Base-by-base conservation (phyloP, 2,113 vertebrate species). In the Felis chaus region DNA sequence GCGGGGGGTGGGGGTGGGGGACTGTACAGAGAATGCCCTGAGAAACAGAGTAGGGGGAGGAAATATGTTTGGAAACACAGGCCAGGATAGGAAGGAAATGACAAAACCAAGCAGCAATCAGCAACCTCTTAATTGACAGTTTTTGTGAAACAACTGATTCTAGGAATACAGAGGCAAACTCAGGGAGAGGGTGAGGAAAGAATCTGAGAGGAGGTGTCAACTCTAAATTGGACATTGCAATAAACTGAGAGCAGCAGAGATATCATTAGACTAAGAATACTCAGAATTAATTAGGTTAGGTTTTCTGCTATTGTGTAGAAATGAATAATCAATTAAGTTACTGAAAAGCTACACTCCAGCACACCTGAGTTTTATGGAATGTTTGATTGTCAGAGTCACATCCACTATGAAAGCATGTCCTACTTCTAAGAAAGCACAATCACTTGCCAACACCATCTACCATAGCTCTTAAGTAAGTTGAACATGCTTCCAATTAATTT, bases 401-500 rank as follows among this genome's bases (percentile, higher is more conserved):
- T 36, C 7, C 27, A 91, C 63, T 86, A 80, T 18, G 50, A 80
- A 85, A 91, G 5, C 23, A 90, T 8, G 14, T 31, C 14, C 33
- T 41, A 69, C 21, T 87, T 92, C 41, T 31, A 41, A 84, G 36
- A 33, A 95, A 85, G 31, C 57, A 48, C 18, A 84, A 48, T 68
- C 16, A 31, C 53, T 81, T 89, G 85, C 93, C 66, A 88, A 69
- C 48, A 89, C 19, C 65, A 92, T 41, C 31, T 33, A 65, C 50
- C 29, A 57, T 16, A 55, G n/a, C 10, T 96, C 82, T 84, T 78
- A 85, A 86, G 57, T 57, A 61, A 88, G 9, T 12, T 93, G 55
- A 96, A 97, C 84, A 78, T 91, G 84, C 53, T 96, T 95, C 66
- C 23, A 94, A 78, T 88, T 95, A 94, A 89, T 73, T 78, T 96